A percentile compares a stretch with the other conserved stretches of the same genome.
Evolutionary conservation across 2,888 invertebrate genomes (phyloP).

Genomic region (Thereva nobilitata): DNA sequence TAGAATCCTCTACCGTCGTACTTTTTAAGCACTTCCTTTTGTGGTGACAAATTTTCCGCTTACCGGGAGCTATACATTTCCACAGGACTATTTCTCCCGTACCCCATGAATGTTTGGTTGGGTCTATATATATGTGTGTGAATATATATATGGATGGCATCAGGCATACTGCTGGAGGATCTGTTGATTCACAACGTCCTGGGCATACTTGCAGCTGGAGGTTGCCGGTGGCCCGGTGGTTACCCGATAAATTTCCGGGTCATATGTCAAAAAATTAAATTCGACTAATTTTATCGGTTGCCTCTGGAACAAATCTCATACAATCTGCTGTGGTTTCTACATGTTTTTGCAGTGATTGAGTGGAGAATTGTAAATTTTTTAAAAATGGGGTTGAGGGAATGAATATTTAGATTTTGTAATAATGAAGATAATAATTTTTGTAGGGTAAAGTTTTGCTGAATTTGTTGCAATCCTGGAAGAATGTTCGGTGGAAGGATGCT

Average conservation of each 20-base stretch:
- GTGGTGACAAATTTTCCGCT: constrained; percentile 35
- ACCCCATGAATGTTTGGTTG: neutral
- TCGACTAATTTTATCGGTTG: constrained; percentile 31
- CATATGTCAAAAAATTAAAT: constrained; percentile 36
- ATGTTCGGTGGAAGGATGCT: too few relatives aligned
- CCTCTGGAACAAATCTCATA: constrained; percentile 6
- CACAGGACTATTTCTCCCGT: neutral
- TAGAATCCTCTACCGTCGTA: constrained; percentile 15
- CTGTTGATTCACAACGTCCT: constrained; percentile 28
- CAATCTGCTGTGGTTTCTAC: too few relatives aligned
- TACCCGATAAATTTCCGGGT: constrained; percentile 32
- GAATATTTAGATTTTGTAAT: too few relatives aligned
- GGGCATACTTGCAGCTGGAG: constrained; percentile 14
- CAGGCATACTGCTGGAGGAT: constrained; percentile 10
- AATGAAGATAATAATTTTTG: too few relatives aligned
- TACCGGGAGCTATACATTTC: constrained; percentile 21
- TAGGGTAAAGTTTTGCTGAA: too few relatives aligned
- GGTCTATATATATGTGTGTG: neutral
- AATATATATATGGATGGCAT: neutral
- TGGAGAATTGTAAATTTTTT: too few relatives aligned
- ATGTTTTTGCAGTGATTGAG: too few relatives aligned
- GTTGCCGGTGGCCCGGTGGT: constrained; percentile 2
- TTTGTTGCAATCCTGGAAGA: too few relatives aligned
- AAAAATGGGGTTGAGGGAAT: too few relatives aligned
- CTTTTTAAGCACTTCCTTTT: constrained; percentile 30